Evolutionary conservation across 2,888 invertebrate genomes (phyloP), one percentile per base, ranked within the genome.

Genomic region (Morpho deidamia): DNA sequence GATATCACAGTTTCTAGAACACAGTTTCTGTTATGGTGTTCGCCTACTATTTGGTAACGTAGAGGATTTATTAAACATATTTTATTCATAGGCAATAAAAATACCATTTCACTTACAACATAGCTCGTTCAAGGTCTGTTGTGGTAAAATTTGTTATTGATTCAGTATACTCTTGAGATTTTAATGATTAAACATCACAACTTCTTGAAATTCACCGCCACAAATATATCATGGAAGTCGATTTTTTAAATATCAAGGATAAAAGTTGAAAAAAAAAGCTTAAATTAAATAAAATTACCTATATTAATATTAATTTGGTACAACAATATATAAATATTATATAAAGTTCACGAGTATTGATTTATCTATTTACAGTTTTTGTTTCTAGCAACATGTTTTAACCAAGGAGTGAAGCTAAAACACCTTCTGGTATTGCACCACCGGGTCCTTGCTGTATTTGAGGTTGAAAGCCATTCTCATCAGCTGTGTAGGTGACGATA

Each of bases 401-500:
- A 39, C 88, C 88, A 43, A 81, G 56, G 7, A 88, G 72, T 8
- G 87, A 81, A 0, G 84, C 76, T 40, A 87, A 63, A 7, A 88
- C 87, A 0, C 73, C 83, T 0, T 78, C 59, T 0, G 89, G 81
- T 2, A 86, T 58, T 0, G 74, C 69, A 5, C 88, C 86, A 0
- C 85, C 86, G 0, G 81, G 80, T 1, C 83, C 81, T 58, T 88
- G 87, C 53, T 86, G 75, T 51, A 89, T 86, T 53, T 77, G 76
- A 1, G 92, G 84, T 58, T 82, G 84, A 79, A 81, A 89, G 0
- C 89, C 89, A 51, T 88, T 88, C 55, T 89, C 88, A 53, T 92
- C 92, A 38, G 92, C 92, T 14, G 87, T 72, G 73, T 92, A 92
- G 39, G 82, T 91, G 53, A 94, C 92, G 5, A 86, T 85, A 72